Percentiles rank a stretch among this genome's conserved stretches.
phyloP scores from a whole-genome alignment of 23 tunicate genomes.

The Styela plicata region DNA sequence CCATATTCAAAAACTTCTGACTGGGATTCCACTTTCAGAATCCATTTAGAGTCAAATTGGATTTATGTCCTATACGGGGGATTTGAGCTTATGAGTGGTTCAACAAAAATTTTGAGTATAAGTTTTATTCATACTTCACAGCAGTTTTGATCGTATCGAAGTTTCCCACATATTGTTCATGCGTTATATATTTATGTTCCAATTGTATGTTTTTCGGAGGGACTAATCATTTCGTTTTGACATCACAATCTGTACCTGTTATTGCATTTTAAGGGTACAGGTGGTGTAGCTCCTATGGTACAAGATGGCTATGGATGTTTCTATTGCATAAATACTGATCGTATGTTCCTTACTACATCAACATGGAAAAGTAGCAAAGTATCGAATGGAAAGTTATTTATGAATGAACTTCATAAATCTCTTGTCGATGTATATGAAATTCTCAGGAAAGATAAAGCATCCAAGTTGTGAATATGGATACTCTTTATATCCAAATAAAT shows the following conservation, averaged over 20 bases:
- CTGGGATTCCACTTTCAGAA: no score
- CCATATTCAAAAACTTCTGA: no score
- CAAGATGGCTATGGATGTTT: conserved; percentile 89
- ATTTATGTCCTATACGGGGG: no score
- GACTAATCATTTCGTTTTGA: not conserved
- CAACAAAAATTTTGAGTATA: no score
- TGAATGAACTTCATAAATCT: conserved; percentile 30
- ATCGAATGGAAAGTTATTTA: conserved; percentile 45
- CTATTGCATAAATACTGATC: conserved; percentile 69
- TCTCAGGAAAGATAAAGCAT: not conserved
- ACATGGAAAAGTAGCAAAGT: conserved; percentile 48
- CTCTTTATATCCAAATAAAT: no score
- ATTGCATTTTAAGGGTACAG: conserved; percentile 18
- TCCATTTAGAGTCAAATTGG: no score
- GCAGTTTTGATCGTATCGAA: no score
- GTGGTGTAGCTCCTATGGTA: conserved; percentile 87
- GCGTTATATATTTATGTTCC: no score
- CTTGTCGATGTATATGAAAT: conserved; percentile 39
- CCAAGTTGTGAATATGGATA: conserved; percentile 2
- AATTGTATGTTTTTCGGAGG: no score
- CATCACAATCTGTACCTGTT: not conserved
- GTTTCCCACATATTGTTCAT: no score
- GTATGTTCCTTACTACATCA: conserved; percentile 45
- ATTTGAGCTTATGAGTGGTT: no score
- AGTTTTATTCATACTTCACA: no score